Percentiles rank a stretch among this genome's conserved stretches.
Conservation (phyloP, 2,888 invertebrate genomes). For the Charanyca ferruginea region DNA sequence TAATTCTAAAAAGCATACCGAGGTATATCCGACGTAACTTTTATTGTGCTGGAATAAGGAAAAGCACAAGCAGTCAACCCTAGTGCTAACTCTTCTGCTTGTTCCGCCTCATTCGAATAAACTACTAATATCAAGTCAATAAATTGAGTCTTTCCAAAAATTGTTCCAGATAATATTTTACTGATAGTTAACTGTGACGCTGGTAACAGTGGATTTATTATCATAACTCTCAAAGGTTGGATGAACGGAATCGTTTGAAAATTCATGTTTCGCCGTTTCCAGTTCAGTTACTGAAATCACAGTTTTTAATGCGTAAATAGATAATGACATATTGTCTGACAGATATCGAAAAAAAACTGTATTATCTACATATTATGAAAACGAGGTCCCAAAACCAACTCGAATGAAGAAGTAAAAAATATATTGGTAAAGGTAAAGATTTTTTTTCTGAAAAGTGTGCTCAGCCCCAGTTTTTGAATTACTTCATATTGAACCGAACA, state of each 20-base stretch:
- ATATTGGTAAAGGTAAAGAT: neutral
- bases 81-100: conserved; percentile 73
- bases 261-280: conserved; percentile 74
- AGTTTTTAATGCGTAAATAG: too few species aligned
- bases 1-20: conserved; percentile 58
- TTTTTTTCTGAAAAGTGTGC: neutral
- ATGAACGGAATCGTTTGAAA: conserved; percentile 69
- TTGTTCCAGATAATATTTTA: conserved; percentile 79
- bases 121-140: conserved; percentile 81
- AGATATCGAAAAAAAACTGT: neutral
- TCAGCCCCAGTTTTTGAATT: neutral
- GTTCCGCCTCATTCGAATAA: conserved; percentile 75
- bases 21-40: conserved; percentile 79
- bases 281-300: neutral
- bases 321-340: neutral
- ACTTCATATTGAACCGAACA: neutral
- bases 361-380: too few species aligned
- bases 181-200: conserved; percentile 74
- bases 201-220: conserved; percentile 79
- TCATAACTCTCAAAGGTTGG: conserved; percentile 76
- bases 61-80: conserved; percentile 79
- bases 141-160: conserved; percentile 78
- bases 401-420: neutral
- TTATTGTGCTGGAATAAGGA: conserved; percentile 75
- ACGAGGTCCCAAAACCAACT: neutral